Evolutionary conservation across 2,888 invertebrate genomes (phyloP), one percentile per base, ranked within the genome.

Genomic region (Rhamphomyia laevipes): DNA sequence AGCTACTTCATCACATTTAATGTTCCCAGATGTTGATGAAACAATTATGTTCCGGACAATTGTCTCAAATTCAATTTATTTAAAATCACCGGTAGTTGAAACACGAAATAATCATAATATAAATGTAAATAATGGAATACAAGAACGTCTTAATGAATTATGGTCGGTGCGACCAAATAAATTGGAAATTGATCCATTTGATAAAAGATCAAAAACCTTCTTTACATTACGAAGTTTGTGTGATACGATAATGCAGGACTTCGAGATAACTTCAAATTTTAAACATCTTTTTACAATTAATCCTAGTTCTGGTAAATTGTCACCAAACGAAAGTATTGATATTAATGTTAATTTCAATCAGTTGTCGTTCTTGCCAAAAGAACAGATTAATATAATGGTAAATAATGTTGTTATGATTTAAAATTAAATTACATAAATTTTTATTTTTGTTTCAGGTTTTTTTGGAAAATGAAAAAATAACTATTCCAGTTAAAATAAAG

Each of bases 21-120:
- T 61, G 17, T 58, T 66, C 38, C 61, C 66, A 1, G 68, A 68
- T 13, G 63, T 60, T 7, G 69, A 70, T 41, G 69, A 69, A 47
- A 66, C 70, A 0, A 61, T 70, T 2, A 50, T 70, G 1, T 70
- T 69, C 52, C 64, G 66, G 3, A 70, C 70, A 7, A 59, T 68
- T 2, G 27, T 49, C 12, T 48, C 48, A 7, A 42, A 53, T 45
- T 17, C 38, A 17, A 30, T 51, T 9, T 42, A 37, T 18, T 64
- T 63, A 38, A 58, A 57, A 1, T 55, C 56, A 10, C 61, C 63
- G 2, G 61, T 62, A 6, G 59, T 61, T 6, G 61, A 63, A n/a
- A 51, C 55, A 1, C 51, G 51, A 9, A 52, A 55, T 15, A 55
- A 59, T 49, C 48, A 65, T 13, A 63, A 63, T 35, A 61, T 63